Evolutionary conservation across 1,140 invertebrate genomes (phyloP).

Genomic region (Aphelenchoides avenae): DNA sequence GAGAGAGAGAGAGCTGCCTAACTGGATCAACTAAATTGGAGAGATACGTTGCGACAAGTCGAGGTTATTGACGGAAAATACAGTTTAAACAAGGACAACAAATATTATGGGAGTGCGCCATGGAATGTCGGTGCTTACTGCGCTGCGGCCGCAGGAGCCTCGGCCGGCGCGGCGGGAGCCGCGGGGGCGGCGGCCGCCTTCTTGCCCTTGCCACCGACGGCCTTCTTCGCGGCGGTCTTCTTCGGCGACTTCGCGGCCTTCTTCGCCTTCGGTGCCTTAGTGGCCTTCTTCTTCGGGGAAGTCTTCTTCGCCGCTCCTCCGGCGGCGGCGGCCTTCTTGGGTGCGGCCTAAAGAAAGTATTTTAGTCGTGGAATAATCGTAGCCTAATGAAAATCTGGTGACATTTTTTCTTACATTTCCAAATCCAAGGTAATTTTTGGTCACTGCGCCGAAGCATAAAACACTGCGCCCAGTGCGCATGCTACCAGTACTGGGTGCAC

Average conservation of each 20-base stretch:
- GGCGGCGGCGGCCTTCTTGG: slow-evolving; percentile 39
- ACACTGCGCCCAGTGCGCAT: no score
- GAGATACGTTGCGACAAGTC: no score
- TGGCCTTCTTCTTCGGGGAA: slow-evolving; percentile 37
- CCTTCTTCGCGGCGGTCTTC: slow-evolving; percentile 30
- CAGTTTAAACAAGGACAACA: no score
- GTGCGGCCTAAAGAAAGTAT: slow-evolving; percentile 14
- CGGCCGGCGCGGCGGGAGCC: background rate
- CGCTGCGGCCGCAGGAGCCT: no score
- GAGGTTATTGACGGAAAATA: no score
- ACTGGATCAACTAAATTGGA: no score
- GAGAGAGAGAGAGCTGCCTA: no score
- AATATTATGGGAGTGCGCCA: no score
- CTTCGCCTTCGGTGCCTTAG: slow-evolving; percentile 17
- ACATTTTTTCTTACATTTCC: slow-evolving; percentile 1
- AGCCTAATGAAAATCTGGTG: background rate
- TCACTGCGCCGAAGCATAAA: no score
- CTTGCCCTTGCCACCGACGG: slow-evolving; percentile 18
- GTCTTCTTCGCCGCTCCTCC: slow-evolving; percentile 25
- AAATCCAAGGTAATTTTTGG: no score
- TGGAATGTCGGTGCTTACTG: no score
- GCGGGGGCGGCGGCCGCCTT: background rate
- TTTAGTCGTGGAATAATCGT: background rate
- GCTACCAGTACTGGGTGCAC: no score
- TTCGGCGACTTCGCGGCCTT: slow-evolving; percentile 24